Evolutionary conservation across 2,113 vertebrate species (phyloP).

Genomic region (Pyxicephalus adspersus): DNA sequence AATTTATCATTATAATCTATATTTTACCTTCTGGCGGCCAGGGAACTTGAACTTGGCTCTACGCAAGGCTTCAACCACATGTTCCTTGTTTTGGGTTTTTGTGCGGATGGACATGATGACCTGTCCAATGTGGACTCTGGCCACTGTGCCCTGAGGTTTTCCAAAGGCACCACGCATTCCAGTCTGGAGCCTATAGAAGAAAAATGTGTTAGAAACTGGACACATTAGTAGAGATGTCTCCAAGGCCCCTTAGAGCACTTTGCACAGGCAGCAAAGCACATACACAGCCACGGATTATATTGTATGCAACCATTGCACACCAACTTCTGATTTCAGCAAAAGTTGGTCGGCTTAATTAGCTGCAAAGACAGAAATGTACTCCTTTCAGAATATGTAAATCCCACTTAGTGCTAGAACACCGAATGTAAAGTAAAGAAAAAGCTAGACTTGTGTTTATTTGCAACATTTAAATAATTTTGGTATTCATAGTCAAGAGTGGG

Average conservation of each 20-base stretch:
- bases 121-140: slow-evolving; percentile 88
- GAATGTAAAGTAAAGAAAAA: no score
- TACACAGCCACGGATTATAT: slow-evolving; percentile 80
- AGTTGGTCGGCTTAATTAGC: slow-evolving; percentile 79
- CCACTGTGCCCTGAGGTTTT: slow-evolving; percentile 89
- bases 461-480: no score
- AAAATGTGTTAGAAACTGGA: no score
- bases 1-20: no score
- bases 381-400: no score
- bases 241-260: slow-evolving; percentile 71
- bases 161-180: slow-evolving; percentile 91
- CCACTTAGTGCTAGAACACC: no score
- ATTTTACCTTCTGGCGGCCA: slow-evolving; percentile 79
- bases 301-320: slow-evolving; percentile 83
- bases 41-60: slow-evolving; percentile 94
- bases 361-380: slow-evolving; percentile 61
- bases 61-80: slow-evolving; percentile 85
- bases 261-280: slow-evolving; percentile 68
- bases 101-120: slow-evolving; percentile 94
- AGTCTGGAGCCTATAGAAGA: slow-evolving; percentile 70
- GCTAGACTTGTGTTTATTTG: no score
- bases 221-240: slow-evolving; percentile 64
- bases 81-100: slow-evolving; percentile 89
- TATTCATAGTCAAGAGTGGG: no score
- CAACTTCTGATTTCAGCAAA: slow-evolving; percentile 60